Percentiles rank a stretch among this genome's conserved stretches.
Conservation (phyloP, 1,140 invertebrate genomes). For the Cataglyphis hispanica region DNA sequence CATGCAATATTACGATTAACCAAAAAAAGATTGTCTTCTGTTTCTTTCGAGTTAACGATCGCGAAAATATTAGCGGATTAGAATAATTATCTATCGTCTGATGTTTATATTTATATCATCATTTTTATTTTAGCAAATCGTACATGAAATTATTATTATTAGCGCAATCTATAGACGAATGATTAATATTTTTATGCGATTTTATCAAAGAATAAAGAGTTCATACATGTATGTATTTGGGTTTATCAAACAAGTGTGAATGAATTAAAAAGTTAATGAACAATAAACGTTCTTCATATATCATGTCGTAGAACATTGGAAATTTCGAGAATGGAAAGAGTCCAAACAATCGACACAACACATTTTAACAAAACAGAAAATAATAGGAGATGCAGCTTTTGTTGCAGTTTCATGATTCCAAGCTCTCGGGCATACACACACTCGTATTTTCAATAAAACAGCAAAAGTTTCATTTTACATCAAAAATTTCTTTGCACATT, state of each 20-base stretch:
- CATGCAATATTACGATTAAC: neutral
- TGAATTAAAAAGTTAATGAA: constrained; percentile 24
- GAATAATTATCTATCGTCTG: neutral
- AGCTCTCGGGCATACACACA: constrained; percentile 23
- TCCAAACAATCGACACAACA: neutral
- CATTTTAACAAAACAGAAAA: constrained; percentile 38
- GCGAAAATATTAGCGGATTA: neutral
- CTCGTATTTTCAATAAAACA: constrained; percentile 16
- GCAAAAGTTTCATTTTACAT: constrained; percentile 30
- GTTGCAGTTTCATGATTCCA: constrained; percentile 62
- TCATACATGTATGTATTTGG: neutral
- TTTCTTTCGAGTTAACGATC: neutral
- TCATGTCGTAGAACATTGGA: constrained; percentile 40
- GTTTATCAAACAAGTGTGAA: constrained; percentile 4
- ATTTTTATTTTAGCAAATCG: neutral
- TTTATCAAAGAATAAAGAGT: neutral
- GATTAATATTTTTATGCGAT: neutral
- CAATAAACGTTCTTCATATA: constrained; percentile 34
- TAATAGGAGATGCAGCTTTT: constrained; percentile 65
- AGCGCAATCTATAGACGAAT: neutral
- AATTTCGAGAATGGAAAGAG: constrained; percentile 45
- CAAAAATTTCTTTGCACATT: constrained; percentile 27
- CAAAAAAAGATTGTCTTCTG: neutral
- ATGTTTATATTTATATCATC: no score
- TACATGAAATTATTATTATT: neutral